phyloP scores from a whole-genome alignment of 2,888 invertebrate species.

The Nysson spinosus region DNA sequence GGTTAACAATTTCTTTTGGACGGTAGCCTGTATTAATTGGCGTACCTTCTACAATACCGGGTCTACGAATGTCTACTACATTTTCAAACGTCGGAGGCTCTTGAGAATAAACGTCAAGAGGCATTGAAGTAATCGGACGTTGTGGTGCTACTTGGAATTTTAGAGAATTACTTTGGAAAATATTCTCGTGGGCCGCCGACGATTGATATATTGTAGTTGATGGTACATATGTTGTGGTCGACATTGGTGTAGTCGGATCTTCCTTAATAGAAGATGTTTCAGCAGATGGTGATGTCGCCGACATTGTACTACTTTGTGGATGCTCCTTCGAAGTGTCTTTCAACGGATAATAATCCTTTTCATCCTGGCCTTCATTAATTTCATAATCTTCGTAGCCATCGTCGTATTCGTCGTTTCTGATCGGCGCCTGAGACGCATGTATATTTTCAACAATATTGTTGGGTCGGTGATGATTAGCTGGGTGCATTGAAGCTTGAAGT shows the following conservation, averaged over 20 bases:
- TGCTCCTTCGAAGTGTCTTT: slow-evolving; percentile 27
- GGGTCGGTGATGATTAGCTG: slow-evolving; percentile 27
- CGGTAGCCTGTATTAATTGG: slow-evolving; percentile 47
- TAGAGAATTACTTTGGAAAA: slow-evolving; percentile 21
- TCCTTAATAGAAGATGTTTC: not conserved
- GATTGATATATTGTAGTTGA: not conserved
- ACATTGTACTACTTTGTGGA: slow-evolving; percentile 17
- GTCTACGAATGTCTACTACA: slow-evolving; percentile 52
- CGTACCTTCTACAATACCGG: slow-evolving; percentile 37
- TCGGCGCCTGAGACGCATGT: slow-evolving; percentile 16
- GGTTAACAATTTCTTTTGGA: slow-evolving; percentile 39
- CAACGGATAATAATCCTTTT: slow-evolving; percentile 39
- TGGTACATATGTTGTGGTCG: not conserved
- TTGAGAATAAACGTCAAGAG: slow-evolving; percentile 55
- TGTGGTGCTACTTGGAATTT: slow-evolving; percentile 33
- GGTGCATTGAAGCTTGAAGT: slow-evolving; percentile 51
- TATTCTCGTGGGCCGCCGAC: slow-evolving; percentile 10
- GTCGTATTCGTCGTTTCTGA: slow-evolving; percentile 69
- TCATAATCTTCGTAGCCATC: slow-evolving; percentile 74
- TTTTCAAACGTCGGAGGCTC: slow-evolving; percentile 53
- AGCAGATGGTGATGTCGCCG: slow-evolving; percentile 6
- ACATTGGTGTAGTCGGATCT: not conserved
- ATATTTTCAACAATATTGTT: slow-evolving; percentile 39
- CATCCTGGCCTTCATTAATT: slow-evolving; percentile 33
- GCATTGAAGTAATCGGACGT: slow-evolving; percentile 65